Percentiles rank a stretch among this genome's conserved stretches.
These are phyloP conservation scores for Drosophila recens DNA, from an alignment of 2,888 invertebrate species.

Conservation along the genomic window DNA sequence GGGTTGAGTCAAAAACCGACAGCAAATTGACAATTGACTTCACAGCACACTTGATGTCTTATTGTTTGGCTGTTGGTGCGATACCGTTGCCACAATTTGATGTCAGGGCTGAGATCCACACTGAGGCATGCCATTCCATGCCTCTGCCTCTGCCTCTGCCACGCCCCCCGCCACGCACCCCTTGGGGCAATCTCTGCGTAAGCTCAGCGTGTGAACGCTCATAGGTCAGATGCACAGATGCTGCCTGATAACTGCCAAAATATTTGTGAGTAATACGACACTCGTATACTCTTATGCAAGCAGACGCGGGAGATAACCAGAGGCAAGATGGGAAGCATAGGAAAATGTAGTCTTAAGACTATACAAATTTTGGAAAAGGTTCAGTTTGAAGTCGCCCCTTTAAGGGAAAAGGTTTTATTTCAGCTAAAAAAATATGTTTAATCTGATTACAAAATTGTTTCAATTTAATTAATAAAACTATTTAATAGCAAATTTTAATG, in stretches of 20 bases:
- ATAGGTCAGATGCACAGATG: conserved; percentile 76
- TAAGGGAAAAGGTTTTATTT: not conserved
- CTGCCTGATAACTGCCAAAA: conserved; percentile 51
- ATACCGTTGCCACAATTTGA: conserved; percentile 63
- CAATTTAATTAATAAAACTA: too few relatives aligned
- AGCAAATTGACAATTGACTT: conserved; percentile 42
- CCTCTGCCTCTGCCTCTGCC: not conserved
- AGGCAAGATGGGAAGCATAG: not conserved
- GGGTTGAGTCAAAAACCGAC: conserved; percentile 12
- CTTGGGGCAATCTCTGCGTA: conserved; percentile 42
- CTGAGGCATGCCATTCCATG: conserved; percentile 6
- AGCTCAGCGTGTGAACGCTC: conserved; percentile 76
- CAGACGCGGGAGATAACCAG: not conserved
- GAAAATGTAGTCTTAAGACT: not conserved
- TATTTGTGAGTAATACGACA: conserved; percentile 23
- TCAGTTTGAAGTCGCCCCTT: not conserved
- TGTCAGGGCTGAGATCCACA: conserved; percentile 76
- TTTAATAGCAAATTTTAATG: too few relatives aligned
- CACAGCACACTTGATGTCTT: conserved; percentile 33
- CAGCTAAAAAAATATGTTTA: too few relatives aligned
- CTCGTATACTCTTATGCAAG: conserved; percentile 17
- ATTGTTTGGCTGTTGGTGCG: conserved; percentile 35
- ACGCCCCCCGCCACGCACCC: conserved; percentile 47
- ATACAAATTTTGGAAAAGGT: not conserved
- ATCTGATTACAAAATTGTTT: too few relatives aligned